Base-by-base conservation (phyloP, 2,888 invertebrate genomes). In the Pediacus dermestoides region DNA sequence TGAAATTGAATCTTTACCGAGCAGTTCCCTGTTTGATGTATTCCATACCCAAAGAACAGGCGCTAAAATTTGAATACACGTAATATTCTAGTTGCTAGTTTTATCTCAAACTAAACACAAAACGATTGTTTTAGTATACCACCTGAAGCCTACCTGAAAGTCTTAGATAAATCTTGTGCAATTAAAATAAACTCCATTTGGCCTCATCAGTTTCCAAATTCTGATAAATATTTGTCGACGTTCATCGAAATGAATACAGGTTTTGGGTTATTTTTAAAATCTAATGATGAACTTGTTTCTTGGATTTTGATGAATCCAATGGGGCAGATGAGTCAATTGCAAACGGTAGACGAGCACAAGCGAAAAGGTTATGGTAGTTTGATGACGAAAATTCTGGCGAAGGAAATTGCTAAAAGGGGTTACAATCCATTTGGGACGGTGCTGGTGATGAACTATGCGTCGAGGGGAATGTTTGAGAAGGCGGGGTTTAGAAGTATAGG, bases 291-390 rank as follows among this genome's bases (percentile, higher is more conserved):
- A 11, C n/a, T 30, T 3, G 30, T 30, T 4, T 10, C 30, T 3
- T 18, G 21, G 21, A 18, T 30, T 6, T 30, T 10, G 13, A 30
- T 11, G 6, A 18, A n/a, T n/a, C 6, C 6, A 6, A 18, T 18
- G 21, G 21, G 21, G 6, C 21, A 18, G n/a, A 7, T 18, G n/a
- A 7, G 6, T 18, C 21, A 18, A 7, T 18, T 26, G 9, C 26
- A 26, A 26, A 26, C 26, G 4, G 8, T 18, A 10, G n/a, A 8
- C 8, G 15, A 32, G 46, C 50, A 11, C 37, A 39, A 32, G 52
- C 47, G 30, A 16, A 25, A 4, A 39, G 13, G 10, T 21, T 35
- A 15, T 31, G 10, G 3, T 7, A 36, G 8, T 26, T n/a, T 26
- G 6, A 10, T 26, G 4, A 10, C 10, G 26, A 26, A 26, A 10